Conservation (phyloP, 1,140 invertebrate species). For the Drosophila orena region DNA sequence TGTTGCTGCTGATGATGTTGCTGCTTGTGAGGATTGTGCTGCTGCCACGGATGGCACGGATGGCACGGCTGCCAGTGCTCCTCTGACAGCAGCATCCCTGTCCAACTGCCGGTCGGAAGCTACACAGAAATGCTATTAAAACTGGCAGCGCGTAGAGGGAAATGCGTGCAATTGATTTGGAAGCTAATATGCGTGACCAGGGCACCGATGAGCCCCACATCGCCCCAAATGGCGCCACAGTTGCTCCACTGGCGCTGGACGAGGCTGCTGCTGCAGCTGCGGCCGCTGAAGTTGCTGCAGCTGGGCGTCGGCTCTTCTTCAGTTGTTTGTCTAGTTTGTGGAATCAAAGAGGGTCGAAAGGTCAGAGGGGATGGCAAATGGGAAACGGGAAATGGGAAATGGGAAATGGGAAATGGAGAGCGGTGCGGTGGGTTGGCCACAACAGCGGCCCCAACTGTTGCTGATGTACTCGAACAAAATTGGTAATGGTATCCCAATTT, state of each 20-base stretch:
- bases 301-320: constrained; percentile 74
- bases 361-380: constrained; percentile 3
- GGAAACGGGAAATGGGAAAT: too few relatives aligned
- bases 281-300: constrained; percentile 66
- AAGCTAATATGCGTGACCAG: constrained; percentile 74
- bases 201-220: constrained; percentile 36
- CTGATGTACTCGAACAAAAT: constrained; percentile 13
- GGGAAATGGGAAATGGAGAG: background rate
- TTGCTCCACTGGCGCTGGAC: constrained; percentile 24
- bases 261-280: constrained; percentile 52
- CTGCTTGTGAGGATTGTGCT: background rate
- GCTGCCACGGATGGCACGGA: too few relatives aligned
- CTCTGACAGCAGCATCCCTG: constrained; percentile 21
- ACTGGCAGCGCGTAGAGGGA: constrained; percentile 76
- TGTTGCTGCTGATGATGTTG: constrained; percentile 26
- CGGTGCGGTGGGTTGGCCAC: background rate
- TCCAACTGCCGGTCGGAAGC: constrained; percentile 22
- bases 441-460: constrained; percentile 62
- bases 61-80: background rate
- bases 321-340: constrained; percentile 67
- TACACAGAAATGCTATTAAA: constrained; percentile 82
- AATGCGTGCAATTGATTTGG: constrained; percentile 76
- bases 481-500: too few relatives aligned
- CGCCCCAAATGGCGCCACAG: constrained; percentile 20
- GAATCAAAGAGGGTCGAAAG: background rate